Conservation (phyloP, 2,888 invertebrate genomes). For the Leucoptera coffeella region DNA sequence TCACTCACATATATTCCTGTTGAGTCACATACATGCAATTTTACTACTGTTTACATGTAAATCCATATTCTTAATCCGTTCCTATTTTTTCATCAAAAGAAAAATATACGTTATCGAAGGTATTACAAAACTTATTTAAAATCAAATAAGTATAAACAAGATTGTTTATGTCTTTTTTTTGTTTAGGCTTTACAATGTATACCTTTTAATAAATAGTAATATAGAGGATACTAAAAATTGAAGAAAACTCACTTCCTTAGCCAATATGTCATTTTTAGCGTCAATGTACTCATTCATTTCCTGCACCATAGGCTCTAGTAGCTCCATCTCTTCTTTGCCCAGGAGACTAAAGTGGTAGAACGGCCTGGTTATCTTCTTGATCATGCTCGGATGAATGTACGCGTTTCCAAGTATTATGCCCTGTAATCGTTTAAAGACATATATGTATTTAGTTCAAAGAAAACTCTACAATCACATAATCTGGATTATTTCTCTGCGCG, state of each 20-base stretch:
- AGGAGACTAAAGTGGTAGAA: constrained; percentile 32
- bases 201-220: background rate
- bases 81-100: too few relatives aligned
- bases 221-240: background rate
- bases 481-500: too few relatives aligned
- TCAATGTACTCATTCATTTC: constrained; percentile 19
- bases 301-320: constrained; percentile 19
- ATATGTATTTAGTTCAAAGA: background rate
- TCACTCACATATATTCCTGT: too few relatives aligned
- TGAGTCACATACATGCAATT: too few relatives aligned
- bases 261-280: constrained; percentile 20
- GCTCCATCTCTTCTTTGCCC: constrained; percentile 20
- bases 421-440: constrained; percentile 12
- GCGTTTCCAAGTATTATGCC: constrained; percentile 36
- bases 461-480: background rate
- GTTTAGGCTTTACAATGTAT: background rate
- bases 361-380: constrained; percentile 16
- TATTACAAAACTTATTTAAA: background rate
- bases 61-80: too few relatives aligned
- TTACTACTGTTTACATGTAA: too few relatives aligned
- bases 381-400: constrained; percentile 30
- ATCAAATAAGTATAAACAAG: background rate
- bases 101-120: background rate
- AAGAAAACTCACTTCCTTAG: constrained; percentile 18
- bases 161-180: background rate